These are phyloP conservation scores for Aphidius colemani DNA, from an alignment of 2,888 invertebrate species.

Conservation along the genomic window DNA sequence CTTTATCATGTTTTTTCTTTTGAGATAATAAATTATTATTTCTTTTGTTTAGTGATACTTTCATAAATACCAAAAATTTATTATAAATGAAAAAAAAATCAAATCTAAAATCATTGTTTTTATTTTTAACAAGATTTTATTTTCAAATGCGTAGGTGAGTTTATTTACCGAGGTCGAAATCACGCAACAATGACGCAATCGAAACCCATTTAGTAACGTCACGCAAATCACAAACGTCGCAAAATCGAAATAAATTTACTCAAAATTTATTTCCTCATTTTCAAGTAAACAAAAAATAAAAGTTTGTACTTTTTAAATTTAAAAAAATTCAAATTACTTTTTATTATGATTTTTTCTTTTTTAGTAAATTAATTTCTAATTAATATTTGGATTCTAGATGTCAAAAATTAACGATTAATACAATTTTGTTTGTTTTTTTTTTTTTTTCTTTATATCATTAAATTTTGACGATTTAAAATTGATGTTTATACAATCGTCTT, in stretches of 20 bases:
- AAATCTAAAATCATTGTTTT: conserved; percentile 1
- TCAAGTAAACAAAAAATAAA: too few species aligned
- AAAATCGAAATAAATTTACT: background rate
- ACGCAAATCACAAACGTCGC: conserved; percentile 10
- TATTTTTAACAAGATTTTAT: conserved; percentile 2
- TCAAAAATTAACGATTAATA: background rate
- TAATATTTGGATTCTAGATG: background rate
- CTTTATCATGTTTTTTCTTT: too few species aligned
- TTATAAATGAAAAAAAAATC: background rate
- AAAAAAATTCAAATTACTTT: background rate
- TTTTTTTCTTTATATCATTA: background rate
- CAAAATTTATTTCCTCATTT: too few species aligned
- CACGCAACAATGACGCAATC: conserved; percentile 18
- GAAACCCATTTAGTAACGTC: conserved; percentile 14
- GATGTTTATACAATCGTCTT: conserved; percentile 2
- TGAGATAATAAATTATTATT: too few species aligned
- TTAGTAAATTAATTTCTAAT: too few species aligned
- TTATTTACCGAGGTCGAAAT: conserved; percentile 23
- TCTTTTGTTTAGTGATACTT: too few species aligned
- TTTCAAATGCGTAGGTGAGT: conserved; percentile 20
- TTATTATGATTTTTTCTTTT: background rate
- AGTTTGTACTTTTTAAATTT: too few species aligned
- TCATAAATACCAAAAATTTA: too few species aligned
- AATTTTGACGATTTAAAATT: conserved; percentile 9
- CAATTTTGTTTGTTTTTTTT: background rate